Percentiles rank a stretch among this genome's conserved stretches.
Evolutionary conservation across 2,113 vertebrate species (phyloP).

Genomic region (Hippolais icterina): DNA sequence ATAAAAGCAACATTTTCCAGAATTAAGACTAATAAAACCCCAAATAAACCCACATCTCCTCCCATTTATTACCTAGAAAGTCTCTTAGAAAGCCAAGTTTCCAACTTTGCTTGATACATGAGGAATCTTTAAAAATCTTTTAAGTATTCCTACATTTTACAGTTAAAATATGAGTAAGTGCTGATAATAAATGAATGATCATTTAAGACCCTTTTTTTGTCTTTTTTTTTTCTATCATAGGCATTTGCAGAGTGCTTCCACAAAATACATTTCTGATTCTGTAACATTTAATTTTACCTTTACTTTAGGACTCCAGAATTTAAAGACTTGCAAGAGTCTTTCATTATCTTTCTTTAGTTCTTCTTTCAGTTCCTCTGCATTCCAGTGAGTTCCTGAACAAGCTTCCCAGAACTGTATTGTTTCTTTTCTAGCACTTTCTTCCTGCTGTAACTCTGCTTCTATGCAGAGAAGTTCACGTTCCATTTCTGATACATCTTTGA

Average conservation of each 20-base stretch:
- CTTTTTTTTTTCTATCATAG: neutral
- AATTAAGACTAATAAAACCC: neutral
- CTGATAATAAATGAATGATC: neutral
- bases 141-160: neutral
- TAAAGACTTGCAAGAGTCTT: constrained; percentile 51
- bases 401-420: constrained; percentile 56
- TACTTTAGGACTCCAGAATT: constrained; percentile 64
- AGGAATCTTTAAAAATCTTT: neutral
- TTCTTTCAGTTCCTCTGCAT: constrained; percentile 59
- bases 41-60: accelerated
- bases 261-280: neutral
- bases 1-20: neutral
- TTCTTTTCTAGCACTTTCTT: constrained; percentile 51
- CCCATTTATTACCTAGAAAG: neutral
- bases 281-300: neutral
- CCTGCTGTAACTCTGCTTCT: constrained; percentile 59
- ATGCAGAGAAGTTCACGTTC: constrained; percentile 53
- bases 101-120: neutral
- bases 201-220: neutral
- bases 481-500: constrained; percentile 69
- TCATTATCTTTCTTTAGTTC: constrained; percentile 65
- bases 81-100: neutral
- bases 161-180: neutral
- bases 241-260: neutral
- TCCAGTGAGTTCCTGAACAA: constrained; percentile 40